Evolutionary conservation across 2,888 invertebrate species (phyloP), one percentile per base, ranked within the genome.

Genomic region (Drosophila mayaguana): DNA sequence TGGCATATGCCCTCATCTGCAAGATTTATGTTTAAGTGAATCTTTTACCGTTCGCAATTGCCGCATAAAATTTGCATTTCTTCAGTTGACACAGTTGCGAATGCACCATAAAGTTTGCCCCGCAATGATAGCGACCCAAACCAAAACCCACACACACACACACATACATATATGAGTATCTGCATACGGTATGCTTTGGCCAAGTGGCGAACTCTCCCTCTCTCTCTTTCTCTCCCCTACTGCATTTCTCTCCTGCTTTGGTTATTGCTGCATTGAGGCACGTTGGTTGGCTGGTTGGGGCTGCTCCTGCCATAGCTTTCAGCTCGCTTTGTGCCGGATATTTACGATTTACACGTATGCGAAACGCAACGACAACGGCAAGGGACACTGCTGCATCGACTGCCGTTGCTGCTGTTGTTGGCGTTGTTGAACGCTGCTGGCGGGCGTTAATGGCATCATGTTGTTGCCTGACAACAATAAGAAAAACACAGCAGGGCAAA

Each of bases 311-410:
- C 69, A 73, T 67, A 72, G 72, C 63, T 69, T 81, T 74, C 50
- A 57, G 50, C 50, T 63, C 78, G 78, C 72, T 86, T 72, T 71
- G 67, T 74, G 72, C 73, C 90, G 84, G 87, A 90, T 88, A 90
- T 90, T 84, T 90, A 90, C 84, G 84, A 84, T 84, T 88, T 90
- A 90, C 87, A 88, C 87, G 89, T 88, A 86, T 77, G 83, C 87
- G 76, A 82, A 89, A 72, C 85, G 73, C 83, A 89, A 69, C 69
- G 68, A 61, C 71, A 84, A 43, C 67, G 25, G 63, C 78, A 69
- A 45, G 59, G 69, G 57, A 54, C 77, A 70, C 69, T 78, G 54
- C 63, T 46, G 56, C 38, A 43, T 34, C 53, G 36, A 66, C 62
- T 53, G 32, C 51, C 8, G 16, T 34, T 32, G 57, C 40, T 18